A percentile compares a stretch with the other conserved stretches of the same genome.
phyloP scores from a whole-genome alignment of 2,888 invertebrate species.

The Melanophora roralis region DNA sequence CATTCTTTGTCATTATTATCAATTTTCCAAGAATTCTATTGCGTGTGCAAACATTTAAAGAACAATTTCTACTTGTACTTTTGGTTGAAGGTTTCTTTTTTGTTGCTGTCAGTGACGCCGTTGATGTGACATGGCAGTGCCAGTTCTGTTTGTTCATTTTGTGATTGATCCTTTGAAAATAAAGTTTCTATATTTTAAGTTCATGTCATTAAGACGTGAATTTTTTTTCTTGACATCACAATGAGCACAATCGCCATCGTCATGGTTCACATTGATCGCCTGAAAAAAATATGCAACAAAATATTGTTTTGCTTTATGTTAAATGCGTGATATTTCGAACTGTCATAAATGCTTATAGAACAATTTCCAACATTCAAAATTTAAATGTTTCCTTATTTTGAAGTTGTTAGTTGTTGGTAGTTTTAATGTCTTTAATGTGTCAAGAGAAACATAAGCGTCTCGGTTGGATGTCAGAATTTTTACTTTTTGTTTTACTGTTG shows the following conservation, averaged over 20 bases:
- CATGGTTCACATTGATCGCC: constrained; percentile 1
- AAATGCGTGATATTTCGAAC: constrained; percentile 61
- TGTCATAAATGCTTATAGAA: constrained; percentile 51
- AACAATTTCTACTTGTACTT: constrained; percentile 30
- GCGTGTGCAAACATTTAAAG: constrained; percentile 47
- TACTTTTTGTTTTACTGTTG: constrained; percentile 28
- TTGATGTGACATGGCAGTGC: constrained; percentile 20
- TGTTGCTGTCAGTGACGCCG: constrained; percentile 12
- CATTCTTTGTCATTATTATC: constrained; percentile 21
- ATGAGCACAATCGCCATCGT: constrained; percentile 29
- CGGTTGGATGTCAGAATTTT: constrained; percentile 35
- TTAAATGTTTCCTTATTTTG: constrained; percentile 39
- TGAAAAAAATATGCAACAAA: background rate
- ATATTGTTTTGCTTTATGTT: constrained; percentile 27
- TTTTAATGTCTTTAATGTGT: constrained; percentile 22
- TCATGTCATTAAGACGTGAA: constrained; percentile 50
- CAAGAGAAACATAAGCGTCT: constrained; percentile 44
- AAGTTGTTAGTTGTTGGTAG: background rate
- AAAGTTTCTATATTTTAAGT: constrained; percentile 11
- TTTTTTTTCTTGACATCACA: constrained; percentile 28
- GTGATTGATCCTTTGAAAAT: constrained; percentile 63
- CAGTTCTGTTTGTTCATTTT: constrained; percentile 27
- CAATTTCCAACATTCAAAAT: constrained; percentile 38
- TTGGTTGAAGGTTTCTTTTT: background rate
- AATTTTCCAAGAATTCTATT: constrained; percentile 57